These are phyloP conservation scores for Labrus mixtus DNA, from an alignment of 2,113 vertebrate species.

Conservation along the genomic window DNA sequence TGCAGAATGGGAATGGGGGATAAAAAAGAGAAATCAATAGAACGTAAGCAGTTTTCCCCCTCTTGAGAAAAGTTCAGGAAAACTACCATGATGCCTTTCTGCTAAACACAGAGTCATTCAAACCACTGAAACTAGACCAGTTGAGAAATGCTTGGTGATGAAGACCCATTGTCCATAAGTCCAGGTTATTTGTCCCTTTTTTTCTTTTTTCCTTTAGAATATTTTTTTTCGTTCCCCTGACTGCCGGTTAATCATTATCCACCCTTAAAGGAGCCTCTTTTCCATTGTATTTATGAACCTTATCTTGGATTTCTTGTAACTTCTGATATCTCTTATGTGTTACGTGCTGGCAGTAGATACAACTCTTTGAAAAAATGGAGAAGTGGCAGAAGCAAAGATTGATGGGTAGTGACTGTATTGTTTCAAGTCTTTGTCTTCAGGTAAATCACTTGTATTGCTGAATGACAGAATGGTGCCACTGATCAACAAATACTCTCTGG, in stretches of 20 bases:
- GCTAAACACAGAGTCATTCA: constrained; percentile 32
- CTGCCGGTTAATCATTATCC: no score
- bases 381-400: constrained; percentile 46
- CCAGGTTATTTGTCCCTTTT: no score
- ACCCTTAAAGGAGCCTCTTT: no score
- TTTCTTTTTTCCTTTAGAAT: no score
- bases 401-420: constrained; percentile 45
- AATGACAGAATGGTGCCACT: constrained; percentile 74
- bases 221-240: no score
- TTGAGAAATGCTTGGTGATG: not conserved
- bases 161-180: not conserved
- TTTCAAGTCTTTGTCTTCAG: constrained; percentile 55
- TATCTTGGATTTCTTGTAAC: constrained; percentile 7
- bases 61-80: constrained; percentile 55
- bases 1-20: constrained; percentile 64
- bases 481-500: constrained; percentile 59
- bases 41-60: constrained; percentile 75
- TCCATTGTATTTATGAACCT: not conserved
- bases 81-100: constrained; percentile 43
- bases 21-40: constrained; percentile 72
- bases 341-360: constrained; percentile 17
- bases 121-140: constrained; percentile 9
- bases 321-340: constrained; percentile 41
- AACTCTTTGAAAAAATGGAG: constrained; percentile 33
- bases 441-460: constrained; percentile 53